Base-by-base conservation (phyloP, 23 tunicate genomes). In the Clavelina lepadiformis region DNA sequence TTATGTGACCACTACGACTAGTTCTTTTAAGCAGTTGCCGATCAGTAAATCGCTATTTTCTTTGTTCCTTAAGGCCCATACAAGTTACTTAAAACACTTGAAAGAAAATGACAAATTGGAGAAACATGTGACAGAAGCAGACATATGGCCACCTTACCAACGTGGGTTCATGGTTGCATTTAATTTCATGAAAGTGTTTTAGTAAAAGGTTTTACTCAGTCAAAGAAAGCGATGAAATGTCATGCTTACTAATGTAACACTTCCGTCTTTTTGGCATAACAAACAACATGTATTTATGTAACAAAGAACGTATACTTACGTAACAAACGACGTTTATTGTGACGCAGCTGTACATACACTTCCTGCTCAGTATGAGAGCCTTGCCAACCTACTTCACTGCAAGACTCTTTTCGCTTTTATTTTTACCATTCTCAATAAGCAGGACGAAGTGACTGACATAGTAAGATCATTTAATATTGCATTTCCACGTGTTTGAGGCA, bases 341-440 rank as follows among this genome's bases (percentile, higher is more conserved):
- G 21, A 63, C 58, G 18, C 55, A 84, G 93, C 64, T n/a, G n/a
- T n/a, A n/a, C n/a, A n/a, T n/a, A n/a, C n/a, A n/a, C n/a, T n/a
- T n/a, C n/a, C n/a, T n/a, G n/a, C n/a, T n/a, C n/a, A n/a, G n/a
- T n/a, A n/a, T n/a, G n/a, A n/a, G n/a, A n/a, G n/a, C n/a, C n/a
- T n/a, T n/a, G n/a, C n/a, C n/a, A n/a, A n/a, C n/a, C 36, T 66
- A n/a, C 64, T 86, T 2, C 83, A 78, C 73, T 71, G 86, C 56
- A 41, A 63, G 34, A 67, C 71, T 4, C 50, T 77, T 34, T 79
- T 71, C 33, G 56, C 73, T 0, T 47, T 64, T 41, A 71, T 80
- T 20, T 80, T 75, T 53, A 63, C 78, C 31, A 51, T 72, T 7
- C 45, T 86, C 0, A 70, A 86, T 56, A 60, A 86, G 32, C 79